These are phyloP conservation scores for Ctenicera cuprea DNA, from an alignment of 2,888 invertebrate genomes.

Conservation along the genomic window DNA sequence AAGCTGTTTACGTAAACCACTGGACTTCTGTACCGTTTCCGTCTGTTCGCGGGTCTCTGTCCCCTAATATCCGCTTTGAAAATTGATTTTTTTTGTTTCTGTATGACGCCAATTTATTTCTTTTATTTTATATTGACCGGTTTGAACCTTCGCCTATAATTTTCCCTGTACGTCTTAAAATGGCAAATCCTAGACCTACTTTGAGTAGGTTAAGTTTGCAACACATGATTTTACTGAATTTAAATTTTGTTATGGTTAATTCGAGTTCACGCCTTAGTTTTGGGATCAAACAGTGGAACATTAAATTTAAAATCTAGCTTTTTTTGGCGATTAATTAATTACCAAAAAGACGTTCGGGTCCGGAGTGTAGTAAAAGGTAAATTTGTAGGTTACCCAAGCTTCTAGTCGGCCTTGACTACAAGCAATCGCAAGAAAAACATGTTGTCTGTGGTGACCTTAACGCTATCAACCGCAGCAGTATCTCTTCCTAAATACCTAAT, in stretches of 20 bases:
- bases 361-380: slow-evolving; percentile 27
- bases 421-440: slow-evolving; percentile 44
- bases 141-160: neutral
- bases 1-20: slow-evolving; percentile 39
- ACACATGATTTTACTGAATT: too few relatives aligned
- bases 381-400: slow-evolving; percentile 40
- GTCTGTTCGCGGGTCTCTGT: slow-evolving; percentile 34
- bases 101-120: neutral
- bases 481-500: slow-evolving; percentile 43
- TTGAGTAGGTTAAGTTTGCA: neutral
- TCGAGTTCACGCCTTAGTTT: too few relatives aligned
- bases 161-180: neutral
- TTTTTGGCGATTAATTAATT: too few relatives aligned
- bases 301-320: too few relatives aligned
- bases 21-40: slow-evolving; percentile 20
- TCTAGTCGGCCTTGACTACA: slow-evolving; percentile 45
- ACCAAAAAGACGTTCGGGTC: neutral
- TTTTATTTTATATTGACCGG: neutral
- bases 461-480: slow-evolving; percentile 30
- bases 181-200: slow-evolving; percentile 11
- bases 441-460: slow-evolving; percentile 40
- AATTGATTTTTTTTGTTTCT: neutral
- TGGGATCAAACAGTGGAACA: too few relatives aligned
- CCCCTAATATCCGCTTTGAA: slow-evolving; percentile 25
- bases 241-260: too few relatives aligned